phyloP scores from a whole-genome alignment of 2,113 vertebrate genomes.

The Rhinopomastus cyanomelas region DNA sequence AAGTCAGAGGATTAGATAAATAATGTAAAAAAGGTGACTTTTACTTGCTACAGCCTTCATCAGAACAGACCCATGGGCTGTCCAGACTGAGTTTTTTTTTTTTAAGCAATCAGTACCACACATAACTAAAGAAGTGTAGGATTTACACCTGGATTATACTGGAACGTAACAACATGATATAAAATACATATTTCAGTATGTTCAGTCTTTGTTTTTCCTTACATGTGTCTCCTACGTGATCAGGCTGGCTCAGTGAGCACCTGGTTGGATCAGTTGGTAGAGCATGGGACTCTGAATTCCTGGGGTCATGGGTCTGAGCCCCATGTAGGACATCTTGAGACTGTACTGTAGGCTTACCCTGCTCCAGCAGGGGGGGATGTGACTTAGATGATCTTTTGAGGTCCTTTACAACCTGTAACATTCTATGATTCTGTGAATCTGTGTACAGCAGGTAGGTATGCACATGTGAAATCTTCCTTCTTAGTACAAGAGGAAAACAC shows the following conservation, averaged over 20 bases:
- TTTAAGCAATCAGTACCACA: not conserved
- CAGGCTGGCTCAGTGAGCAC: too few species aligned
- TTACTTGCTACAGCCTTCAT: fast-evolving
- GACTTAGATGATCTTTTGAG: too few species aligned
- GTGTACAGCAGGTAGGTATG: not conserved
- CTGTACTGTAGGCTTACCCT: too few species aligned
- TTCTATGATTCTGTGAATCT: too few species aligned
- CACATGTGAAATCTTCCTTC: not conserved
- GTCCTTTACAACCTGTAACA: too few species aligned
- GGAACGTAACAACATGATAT: fast-evolving
- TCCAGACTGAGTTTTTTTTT: not conserved
- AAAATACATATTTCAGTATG: not conserved
- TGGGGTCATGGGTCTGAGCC: too few species aligned
- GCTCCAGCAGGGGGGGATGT: too few species aligned
- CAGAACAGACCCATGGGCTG: not conserved
- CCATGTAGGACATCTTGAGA: too few species aligned
- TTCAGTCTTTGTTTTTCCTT: not conserved
- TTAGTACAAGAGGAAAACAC: not conserved
- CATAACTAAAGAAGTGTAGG: not conserved
- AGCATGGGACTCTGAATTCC: too few species aligned
- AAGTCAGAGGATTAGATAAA: not conserved
- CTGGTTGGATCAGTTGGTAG: too few species aligned
- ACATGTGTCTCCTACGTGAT: not conserved
- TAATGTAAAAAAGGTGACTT: not conserved
- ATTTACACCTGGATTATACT: not conserved